Evolutionary conservation across 1,140 invertebrate species (phyloP), one percentile per base, ranked within the genome.

Genomic region (Lethocerus indicus): DNA sequence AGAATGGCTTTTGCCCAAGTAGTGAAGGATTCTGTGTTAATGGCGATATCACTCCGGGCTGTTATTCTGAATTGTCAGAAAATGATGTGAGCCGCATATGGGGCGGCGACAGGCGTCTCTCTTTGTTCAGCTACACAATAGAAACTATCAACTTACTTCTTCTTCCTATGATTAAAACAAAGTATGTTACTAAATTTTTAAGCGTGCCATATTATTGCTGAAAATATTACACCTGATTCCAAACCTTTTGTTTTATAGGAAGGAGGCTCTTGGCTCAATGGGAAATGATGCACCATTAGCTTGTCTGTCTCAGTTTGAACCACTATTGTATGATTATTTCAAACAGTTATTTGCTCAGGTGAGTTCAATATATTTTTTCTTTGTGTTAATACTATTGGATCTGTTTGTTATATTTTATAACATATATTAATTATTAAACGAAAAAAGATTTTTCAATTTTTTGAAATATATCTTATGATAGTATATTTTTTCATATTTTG

Each of bases 261-360:
- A 98, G 71, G 95, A 99, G 77, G 90, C 94, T 4, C 69, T 98
- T 13, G 95, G 95, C 26, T 96, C 92, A 3, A 98, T 99, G 95
- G 95, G 95, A 37, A 98, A 98, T 64, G 95, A 99, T 69, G 87
- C 90, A 0, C 94, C 95, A 0, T 65, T 98, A 49, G 94, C 95
- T 6, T 98, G 94, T 61, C 72, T 98, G 7, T 98, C 94, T 3
- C 70, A 81, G 57, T 97, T 91, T 68, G 88, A 93, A 61, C 95
- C 95, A 1, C 67, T 96, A 40, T 72, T 88, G 1, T 98, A 95
- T 65, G 89, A 93, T 56, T 99, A 98, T 64, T 98, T 99, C 68
- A 97, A 98, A 63, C 95, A 99, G 65, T 70, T 98, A n/a, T 98
- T 98, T 69, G 95, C 95, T 23, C 95, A 98, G 73, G 72, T 74